Evolutionary conservation across 2,888 invertebrate genomes (phyloP), one percentile per base, ranked within the genome.

Genomic region (Rotaria socialis): DNA sequence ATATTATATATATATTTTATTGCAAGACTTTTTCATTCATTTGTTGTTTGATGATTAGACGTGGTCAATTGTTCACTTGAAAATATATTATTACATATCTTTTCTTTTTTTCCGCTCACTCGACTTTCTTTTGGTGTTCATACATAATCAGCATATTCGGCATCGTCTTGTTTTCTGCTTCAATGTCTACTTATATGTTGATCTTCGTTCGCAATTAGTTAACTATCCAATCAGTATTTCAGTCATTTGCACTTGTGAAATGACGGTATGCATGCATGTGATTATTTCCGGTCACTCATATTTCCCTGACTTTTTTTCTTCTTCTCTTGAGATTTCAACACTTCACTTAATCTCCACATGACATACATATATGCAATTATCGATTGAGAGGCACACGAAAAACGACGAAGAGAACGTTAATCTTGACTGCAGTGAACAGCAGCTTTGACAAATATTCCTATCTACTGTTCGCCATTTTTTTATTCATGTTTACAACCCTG

Each of bases 31-130:
- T 35, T 35, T 35, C 35, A 35, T 35, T 35, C 35, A 35, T 35
- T 35, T 35, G 2, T 35, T 27, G 8, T 67, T 35, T 35, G 67
- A 67, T 27, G 67, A 67, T 67, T 67, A 67, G 67, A 67, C 35
- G 67, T 67, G 67, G 67, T 67, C 67, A 67, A 67, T 67, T 67
- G 67, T 67, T 27, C 67, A 67, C 67, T 67, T 67, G 67, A 67
- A 67, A 27, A 67, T 35, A 67, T 67, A 27, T 67, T 27, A 10
- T 67, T 27, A 67, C 67, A n/a, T 67, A n/a, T 67, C 67, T 55
- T 35, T 35, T 35, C 19, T 60, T 60, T 60, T 27, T 27, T 27
- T 27, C 27, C 67, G 27, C 67, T 67, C 67, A n/a, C 27, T 27
- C n/a, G 27, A 16, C 67, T 67, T 35, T 67, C 6, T 22, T 67